Evolutionary conservation across 2,113 vertebrate genomes (phyloP).

Genomic region (Scolopax mira): DNA sequence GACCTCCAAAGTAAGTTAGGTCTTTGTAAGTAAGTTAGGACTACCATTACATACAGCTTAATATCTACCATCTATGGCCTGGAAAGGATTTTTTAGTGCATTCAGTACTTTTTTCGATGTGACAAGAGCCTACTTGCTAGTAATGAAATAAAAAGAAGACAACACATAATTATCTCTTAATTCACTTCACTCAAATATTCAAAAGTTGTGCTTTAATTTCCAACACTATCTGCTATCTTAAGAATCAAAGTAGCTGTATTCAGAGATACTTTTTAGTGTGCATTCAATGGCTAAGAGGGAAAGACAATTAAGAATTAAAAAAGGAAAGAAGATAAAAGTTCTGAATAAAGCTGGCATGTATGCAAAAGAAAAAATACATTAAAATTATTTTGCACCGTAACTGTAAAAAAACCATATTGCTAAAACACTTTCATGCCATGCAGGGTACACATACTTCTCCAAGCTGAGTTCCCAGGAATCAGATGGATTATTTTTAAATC

Average conservation of each 20-base stretch:
- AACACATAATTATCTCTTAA: not conserved
- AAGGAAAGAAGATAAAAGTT: not conserved
- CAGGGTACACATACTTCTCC: not conserved
- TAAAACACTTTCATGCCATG: not conserved
- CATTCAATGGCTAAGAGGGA: not conserved
- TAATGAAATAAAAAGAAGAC: not conserved
- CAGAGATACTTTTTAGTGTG: not conserved
- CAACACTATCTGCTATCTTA: not conserved
- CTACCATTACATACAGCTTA: not conserved
- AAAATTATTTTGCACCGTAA: not conserved
- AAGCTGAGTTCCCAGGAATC: not conserved
- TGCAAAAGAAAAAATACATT: not conserved
- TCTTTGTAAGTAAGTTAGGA: no score
- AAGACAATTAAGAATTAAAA: not conserved
- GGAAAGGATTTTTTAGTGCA: not conserved
- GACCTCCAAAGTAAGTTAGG: no score
- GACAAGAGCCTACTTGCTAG: not conserved
- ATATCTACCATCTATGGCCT: not conserved
- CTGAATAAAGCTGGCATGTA: not conserved
- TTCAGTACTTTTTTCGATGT: not conserved
- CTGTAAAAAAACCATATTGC: not conserved
- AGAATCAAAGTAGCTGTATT: not conserved
- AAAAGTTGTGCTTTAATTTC: not conserved
- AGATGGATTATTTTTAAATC: not conserved
- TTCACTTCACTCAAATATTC: not conserved